These are phyloP conservation scores for Hydrolagus affinis DNA, from an alignment of 2,113 vertebrate species.

Conservation along the genomic window DNA sequence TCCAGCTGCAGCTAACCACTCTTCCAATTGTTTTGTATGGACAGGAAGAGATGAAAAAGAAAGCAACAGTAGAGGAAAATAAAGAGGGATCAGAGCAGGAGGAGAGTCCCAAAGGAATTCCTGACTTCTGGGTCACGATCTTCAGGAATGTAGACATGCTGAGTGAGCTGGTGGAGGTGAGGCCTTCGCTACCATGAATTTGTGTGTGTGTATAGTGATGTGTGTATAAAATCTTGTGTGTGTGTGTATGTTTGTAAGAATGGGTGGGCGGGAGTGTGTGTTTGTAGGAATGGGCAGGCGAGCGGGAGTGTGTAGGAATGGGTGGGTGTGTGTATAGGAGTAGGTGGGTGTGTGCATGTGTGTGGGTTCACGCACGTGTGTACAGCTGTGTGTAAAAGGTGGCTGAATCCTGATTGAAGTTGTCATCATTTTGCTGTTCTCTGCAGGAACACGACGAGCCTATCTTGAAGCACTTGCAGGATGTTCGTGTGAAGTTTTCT, in stretches of 20 bases:
- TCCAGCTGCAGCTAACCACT: background rate
- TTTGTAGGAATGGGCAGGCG: too few species aligned
- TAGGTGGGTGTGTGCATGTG: background rate
- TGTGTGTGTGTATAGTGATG: background rate
- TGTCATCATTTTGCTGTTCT: background rate
- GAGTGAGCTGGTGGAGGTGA: slow-evolving; percentile 87
- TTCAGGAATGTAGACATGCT: slow-evolving; percentile 96
- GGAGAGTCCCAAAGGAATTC: slow-evolving; percentile 77
- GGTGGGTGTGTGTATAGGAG: background rate
- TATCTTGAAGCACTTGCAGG: slow-evolving; percentile 88
- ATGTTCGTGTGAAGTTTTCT: slow-evolving; percentile 93
- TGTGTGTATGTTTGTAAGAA: background rate
- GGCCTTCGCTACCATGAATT: too few species aligned
- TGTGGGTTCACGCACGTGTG: background rate
- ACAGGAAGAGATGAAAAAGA: slow-evolving; percentile 81
- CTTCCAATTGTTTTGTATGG: background rate
- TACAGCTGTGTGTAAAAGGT: too few species aligned
- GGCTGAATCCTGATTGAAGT: too few species aligned
- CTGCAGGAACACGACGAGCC: slow-evolving; percentile 88
- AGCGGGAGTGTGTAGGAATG: too few species aligned
- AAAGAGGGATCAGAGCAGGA: slow-evolving; percentile 59
- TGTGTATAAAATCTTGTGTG: background rate
- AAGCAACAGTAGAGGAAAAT: slow-evolving; percentile 73
- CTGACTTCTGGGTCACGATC: slow-evolving; percentile 95
- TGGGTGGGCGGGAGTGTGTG: too few species aligned